Base-by-base conservation (phyloP, 2,797 vertebrate species). In the Syngnathus acus region DNA sequence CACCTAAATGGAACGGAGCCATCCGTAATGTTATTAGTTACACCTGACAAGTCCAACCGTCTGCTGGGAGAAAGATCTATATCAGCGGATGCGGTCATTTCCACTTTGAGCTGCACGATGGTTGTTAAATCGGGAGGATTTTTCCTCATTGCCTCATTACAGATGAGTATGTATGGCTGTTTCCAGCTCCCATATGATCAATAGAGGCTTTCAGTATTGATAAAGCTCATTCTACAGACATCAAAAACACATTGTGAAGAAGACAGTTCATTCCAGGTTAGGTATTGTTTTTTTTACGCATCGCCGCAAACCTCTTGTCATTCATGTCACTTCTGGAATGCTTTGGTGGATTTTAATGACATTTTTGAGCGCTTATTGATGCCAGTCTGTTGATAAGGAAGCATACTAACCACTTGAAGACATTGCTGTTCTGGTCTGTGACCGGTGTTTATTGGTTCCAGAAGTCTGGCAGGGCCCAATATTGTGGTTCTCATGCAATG, bases 401-500 rank as follows among this genome's bases (percentile, higher is more conserved):
- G 51, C 42, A 61, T 62, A 32, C 32, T 32, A 63, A 68, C 70
- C 47, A 67, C 54, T 68, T 65, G 51, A 66, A 62, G n/a, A 45
- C 19, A 26, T 37, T 10, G 37, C 47, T 58, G 62, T 64, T 71
- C 23, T 57, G 19, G 65, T 71, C 38, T 66, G 65, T 68, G 67
- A 71, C 65, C 50, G 57, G 71, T 62, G 74, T 77, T 75, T 80
- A 80, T 70, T 72, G 66, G 67, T 77, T 72, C 64, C 64, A 75
- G 65, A 74, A 47, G 47, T 23, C 58, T 69, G 72, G 40, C 54
- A 69, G 64, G 26, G 38, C 65, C 19, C 6, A 13, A 9, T 8
- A 42, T 14, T 13, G 23, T 86, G 85, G 79, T 89, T 92, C 88
- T 87, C 78, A 83, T 85, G 84, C 78, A 86, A 86, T 83, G 85